Conservation (phyloP, 2,797 vertebrate species). For the Vipera ursinii region DNA sequence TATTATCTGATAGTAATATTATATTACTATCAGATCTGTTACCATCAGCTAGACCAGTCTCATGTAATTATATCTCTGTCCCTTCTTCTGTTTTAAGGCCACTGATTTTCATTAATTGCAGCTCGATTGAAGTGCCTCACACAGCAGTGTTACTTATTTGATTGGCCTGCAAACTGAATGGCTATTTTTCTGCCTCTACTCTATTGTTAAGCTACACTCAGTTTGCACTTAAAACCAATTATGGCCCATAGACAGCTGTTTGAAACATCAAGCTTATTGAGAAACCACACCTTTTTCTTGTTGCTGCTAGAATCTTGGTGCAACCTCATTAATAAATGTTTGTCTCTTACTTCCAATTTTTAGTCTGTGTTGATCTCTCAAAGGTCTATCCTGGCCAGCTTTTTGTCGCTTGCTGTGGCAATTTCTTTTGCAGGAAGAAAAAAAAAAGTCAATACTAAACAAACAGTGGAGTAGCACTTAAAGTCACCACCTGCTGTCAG, state of each 20-base stretch:
- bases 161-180: not conserved
- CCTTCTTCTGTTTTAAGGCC: not conserved
- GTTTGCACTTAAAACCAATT: conserved; percentile 14
- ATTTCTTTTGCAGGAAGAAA: conserved; percentile 1
- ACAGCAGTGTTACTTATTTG: not conserved
- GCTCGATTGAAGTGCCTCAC: not conserved
- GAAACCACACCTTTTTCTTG: not conserved
- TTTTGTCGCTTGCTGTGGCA: not conserved
- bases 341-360: conserved; percentile 22
- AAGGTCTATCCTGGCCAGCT: not conserved
- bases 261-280: conserved; percentile 9
- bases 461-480: conserved; percentile 14
- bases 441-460: conserved; percentile 2
- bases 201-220: conserved; percentile 11
- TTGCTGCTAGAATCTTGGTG: not conserved
- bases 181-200: conserved; percentile 1
- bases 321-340: conserved; percentile 23
- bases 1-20: too few relatives aligned
- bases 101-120: not conserved
- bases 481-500: not conserved
- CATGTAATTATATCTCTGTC: not conserved
- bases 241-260: not conserved
- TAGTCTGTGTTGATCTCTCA: conserved; percentile 6
- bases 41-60: not conserved
- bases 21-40: not conserved